Evolutionary conservation across 1,140 invertebrate species (phyloP).

Genomic region (Reticulitermes speratus): DNA sequence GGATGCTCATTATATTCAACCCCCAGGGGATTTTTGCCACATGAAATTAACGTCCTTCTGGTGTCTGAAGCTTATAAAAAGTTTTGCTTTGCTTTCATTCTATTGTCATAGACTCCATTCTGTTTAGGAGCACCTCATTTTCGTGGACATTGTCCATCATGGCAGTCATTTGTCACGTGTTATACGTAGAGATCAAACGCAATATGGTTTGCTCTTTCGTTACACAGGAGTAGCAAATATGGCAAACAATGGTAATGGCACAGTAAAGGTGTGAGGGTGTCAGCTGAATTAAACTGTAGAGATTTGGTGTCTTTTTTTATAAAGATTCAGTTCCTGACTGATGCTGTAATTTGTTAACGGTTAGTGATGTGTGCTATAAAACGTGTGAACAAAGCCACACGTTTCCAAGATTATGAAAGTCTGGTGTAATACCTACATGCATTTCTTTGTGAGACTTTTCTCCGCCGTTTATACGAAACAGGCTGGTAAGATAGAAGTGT

Average conservation of each 20-base stretch:
- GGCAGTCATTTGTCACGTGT: neutral
- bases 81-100: neutral
- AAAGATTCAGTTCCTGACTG: too few relatives aligned
- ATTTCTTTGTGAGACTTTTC: too few relatives aligned
- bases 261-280: too few relatives aligned
- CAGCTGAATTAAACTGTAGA: too few relatives aligned
- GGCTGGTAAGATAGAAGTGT: too few relatives aligned
- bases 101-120: neutral
- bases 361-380: too few relatives aligned
- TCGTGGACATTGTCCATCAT: neutral
- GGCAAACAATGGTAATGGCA: neutral
- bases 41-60: neutral
- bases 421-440: too few relatives aligned
- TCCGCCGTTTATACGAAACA: too few relatives aligned
- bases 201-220: neutral
- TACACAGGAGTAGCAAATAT: neutral
- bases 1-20: slow-evolving; percentile 15
- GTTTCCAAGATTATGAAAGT: too few relatives aligned
- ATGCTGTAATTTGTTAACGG: too few relatives aligned
- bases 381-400: too few relatives aligned
- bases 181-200: neutral
- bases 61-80: neutral
- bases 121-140: neutral
- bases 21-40: slow-evolving; percentile 8
- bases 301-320: too few relatives aligned